A percentile compares a stretch with the other conserved stretches of the same genome.
Evolutionary conservation across 2,113 vertebrate species (phyloP).

Genomic region (Siphamia tubifer): DNA sequence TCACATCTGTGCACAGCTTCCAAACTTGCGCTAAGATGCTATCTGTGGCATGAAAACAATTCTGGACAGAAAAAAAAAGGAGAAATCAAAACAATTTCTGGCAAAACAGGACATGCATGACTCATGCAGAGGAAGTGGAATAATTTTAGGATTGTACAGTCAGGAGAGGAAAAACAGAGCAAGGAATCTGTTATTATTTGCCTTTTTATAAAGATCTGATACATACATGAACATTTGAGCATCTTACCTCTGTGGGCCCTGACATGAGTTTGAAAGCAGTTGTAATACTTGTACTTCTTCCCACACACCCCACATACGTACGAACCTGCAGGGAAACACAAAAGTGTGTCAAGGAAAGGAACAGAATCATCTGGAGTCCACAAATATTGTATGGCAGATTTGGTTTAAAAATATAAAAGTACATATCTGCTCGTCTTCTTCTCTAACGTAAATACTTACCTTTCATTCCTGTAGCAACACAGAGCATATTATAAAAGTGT

Average conservation of each 20-base stretch:
- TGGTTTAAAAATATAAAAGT: not conserved
- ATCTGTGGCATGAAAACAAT: not conserved
- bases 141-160: not conserved
- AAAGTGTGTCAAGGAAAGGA: not conserved
- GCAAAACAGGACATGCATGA: not conserved
- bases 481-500: too few relatives aligned
- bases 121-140: constrained; percentile 16
- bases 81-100: not conserved
- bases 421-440: not conserved
- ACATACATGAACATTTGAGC: not conserved
- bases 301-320: constrained; percentile 96
- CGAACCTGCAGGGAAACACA: constrained; percentile 82
- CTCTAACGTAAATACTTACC: not conserved
- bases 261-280: constrained; percentile 98
- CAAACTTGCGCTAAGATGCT: not conserved
- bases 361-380: not conserved
- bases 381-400: not conserved
- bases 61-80: not conserved
- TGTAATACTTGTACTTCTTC: constrained; percentile 99
- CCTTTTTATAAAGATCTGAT: not conserved
- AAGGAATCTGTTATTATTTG: not conserved
- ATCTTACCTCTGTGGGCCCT: constrained; percentile 93
- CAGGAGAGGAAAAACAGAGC: not conserved
- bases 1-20: not conserved
- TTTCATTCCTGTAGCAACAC: not conserved